Base-by-base conservation (phyloP, 1,140 invertebrate species). In the Drosophila pseudoobscura region DNA sequence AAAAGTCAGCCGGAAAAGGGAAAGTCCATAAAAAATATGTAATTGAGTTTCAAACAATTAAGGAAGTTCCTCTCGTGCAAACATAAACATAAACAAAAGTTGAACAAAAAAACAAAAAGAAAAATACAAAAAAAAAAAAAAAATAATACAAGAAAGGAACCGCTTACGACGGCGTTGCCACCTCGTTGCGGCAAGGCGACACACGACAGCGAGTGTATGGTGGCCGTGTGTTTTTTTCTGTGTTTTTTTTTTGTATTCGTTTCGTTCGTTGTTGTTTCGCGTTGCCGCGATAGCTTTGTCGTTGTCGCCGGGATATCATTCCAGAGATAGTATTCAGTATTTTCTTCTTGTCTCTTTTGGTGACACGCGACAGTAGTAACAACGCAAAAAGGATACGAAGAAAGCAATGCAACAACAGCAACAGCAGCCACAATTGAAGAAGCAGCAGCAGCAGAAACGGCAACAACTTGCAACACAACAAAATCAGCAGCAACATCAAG, bases 321-420 rank as follows among this genome's bases (percentile, higher is more conserved):
- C 39, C 47, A 57, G 45, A 51, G 47, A 60, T 44, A 20, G 20
- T 20, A 44, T 53, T 29, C 24, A 22, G n/a, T 17, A 7, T 22
- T 52, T 24, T 11, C 35, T 43, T 26, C 22, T 20, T 11, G n/a
- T n/a, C n/a, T 26, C 49, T 39, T 39, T 13, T 9, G 31, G 9
- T 51, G 26, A n/a, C 35, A 8, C 24, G 29, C 47, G 24, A 47
- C 53, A 15, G 26, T 29, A 24, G 4, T 9, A 46, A 22, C 22
- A 8, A 46, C 24, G n/a, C 11, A 39, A 35, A 35, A 47, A 49
- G 57, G 39, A 66, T 71, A 1, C 31, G 22, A 24, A 45, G 24
- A 59, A 72, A 76, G 62, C 64, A 63, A 63, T 75, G 66, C 65
- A 80, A 70, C 44, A 75, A 39, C 59, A 43, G 29, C 44, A 68